Percentiles rank a stretch among this genome's conserved stretches.
phyloP scores from a whole-genome alignment of 2,888 invertebrate species.

The Pandemis corylana region DNA sequence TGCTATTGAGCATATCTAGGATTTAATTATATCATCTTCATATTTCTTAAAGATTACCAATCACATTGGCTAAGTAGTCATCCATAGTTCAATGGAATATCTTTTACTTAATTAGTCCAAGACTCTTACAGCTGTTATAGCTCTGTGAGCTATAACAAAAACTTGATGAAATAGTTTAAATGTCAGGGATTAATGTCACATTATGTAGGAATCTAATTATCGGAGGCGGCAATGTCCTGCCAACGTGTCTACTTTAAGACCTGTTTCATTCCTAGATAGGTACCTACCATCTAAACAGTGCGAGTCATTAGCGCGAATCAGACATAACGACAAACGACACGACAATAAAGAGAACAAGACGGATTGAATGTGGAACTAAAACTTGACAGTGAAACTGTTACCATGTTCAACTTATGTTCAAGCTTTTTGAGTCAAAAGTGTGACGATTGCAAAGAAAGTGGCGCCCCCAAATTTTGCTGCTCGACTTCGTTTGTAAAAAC shows the following conservation, averaged over 20 bases:
- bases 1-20: too few species aligned
- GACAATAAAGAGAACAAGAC: too few species aligned
- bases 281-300: neutral
- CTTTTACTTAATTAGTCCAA: neutral
- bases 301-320: neutral
- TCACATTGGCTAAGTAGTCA: neutral
- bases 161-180: neutral
- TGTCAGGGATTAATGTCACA: slow-evolving; percentile 12
- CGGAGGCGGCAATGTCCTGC: slow-evolving; percentile 2
- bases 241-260: neutral
- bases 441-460: too few species aligned
- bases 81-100: neutral
- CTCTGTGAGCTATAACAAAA: slow-evolving; percentile 7
- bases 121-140: neutral
- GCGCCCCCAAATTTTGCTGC: too few species aligned
- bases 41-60: neutral
- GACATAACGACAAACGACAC: neutral
- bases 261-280: neutral
- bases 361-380: too few species aligned
- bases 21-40: too few species aligned
- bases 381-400: too few species aligned
- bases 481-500: too few species aligned
- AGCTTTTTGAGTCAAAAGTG: too few species aligned
- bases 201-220: slow-evolving; percentile 14
- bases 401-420: too few species aligned